Base-by-base conservation (phyloP, 2,888 invertebrate species). In the Sepioteuthis lessoniana region DNA sequence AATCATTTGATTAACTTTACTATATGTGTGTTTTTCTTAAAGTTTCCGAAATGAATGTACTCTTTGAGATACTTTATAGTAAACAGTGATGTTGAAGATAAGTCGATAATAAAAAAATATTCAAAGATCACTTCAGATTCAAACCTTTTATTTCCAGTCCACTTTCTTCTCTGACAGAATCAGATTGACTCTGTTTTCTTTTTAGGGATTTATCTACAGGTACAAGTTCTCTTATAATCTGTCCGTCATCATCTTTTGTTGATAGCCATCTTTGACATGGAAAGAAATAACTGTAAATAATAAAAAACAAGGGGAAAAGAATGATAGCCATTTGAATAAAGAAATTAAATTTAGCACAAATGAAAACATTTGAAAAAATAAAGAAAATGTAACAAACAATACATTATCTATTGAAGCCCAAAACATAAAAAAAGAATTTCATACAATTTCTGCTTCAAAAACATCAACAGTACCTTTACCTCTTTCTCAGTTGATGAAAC, bases 251-350 rank as follows among this genome's bases (percentile, higher is more conserved):
- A 94, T 97, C 96, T 93, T 96, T 95, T 7, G 95, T 96, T 0
- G 97, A 97, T 93, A 97, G 94, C 97, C 97, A 97, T 21, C 97
- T 95, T 95, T 97, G 97, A 94, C 97, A 97, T 0, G 97, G 97
- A 96, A 97, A 97, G 95, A 97, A 97, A 94, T 96, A 97, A 25
- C 97, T 97, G 95, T 3, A 95, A 95, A 90, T 28, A 93, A 55
- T 37, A 94, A 93, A 92, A 42, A 0, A 91, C 38, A 5, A 91
- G 35, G 0, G 10, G 25, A 91, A 90, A 35, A 94, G 21, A 8
- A 90, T n/a, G 42, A 21, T 19, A 94, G n/a, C 0, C 46, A 28
- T 42, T 13, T 46, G 46, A 37, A 42, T 31, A 31, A 60, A 91
- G 16, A 42, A 13, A 42, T 13, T 38, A 16, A 90, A n/a, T 1